Conservation (phyloP, 64 coral and sea anemone genomes). For the Trachythela sp. region DNA sequence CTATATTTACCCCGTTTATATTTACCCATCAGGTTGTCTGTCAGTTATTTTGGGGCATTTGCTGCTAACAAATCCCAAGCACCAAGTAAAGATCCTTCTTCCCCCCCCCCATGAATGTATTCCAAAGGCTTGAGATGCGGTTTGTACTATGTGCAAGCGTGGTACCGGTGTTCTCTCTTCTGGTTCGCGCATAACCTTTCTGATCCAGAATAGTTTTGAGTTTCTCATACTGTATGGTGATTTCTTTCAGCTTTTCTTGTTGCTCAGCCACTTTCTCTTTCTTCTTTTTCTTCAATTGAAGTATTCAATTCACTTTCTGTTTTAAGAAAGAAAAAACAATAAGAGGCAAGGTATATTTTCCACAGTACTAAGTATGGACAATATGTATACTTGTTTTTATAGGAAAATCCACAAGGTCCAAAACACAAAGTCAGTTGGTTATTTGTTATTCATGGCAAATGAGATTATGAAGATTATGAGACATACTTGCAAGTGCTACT, state of each 20-base stretch:
- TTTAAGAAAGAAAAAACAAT: too few relatives aligned
- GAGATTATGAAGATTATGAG: too few relatives aligned
- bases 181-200: not conserved
- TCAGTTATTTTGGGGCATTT: conserved; percentile 22
- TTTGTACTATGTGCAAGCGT: not conserved
- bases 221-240: not conserved
- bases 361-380: too few relatives aligned
- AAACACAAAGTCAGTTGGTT: too few relatives aligned
- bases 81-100: conserved; percentile 34
- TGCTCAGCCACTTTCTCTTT: not conserved
- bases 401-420: too few relatives aligned
- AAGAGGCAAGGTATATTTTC: not conserved
- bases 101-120: conserved; percentile 42
- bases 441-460: too few relatives aligned
- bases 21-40: not conserved
- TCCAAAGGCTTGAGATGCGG: not conserved
- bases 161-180: not conserved
- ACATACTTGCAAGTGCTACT: not conserved
- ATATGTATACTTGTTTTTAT: too few relatives aligned
- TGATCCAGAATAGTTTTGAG: not conserved
- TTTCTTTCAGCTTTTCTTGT: not conserved
- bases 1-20: conserved; percentile 42
- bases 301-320: not conserved
- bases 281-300: conserved; percentile 8
- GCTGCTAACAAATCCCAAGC: conserved; percentile 44